These are phyloP conservation scores for Eulemur rubriventer DNA, from an alignment of 2,797 vertebrate species.

Conservation along the genomic window DNA sequence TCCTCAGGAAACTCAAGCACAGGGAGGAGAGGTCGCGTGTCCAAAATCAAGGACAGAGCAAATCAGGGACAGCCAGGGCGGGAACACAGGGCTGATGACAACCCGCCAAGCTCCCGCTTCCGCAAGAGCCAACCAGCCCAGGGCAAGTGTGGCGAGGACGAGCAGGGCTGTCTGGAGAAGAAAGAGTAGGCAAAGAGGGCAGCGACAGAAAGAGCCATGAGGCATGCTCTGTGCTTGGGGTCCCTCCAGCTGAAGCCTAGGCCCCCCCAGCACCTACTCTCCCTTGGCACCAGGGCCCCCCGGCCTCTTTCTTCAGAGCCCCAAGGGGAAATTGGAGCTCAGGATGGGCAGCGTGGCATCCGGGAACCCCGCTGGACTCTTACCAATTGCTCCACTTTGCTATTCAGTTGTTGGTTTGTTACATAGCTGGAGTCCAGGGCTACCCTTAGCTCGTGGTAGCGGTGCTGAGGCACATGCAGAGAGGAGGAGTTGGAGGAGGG, in stretches of 20 bases:
- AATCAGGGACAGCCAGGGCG: background rate
- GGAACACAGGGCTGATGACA: background rate
- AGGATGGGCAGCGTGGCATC: conserved; percentile 50
- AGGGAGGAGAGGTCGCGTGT: background rate
- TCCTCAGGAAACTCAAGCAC: background rate
- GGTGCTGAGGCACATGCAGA: conserved; percentile 96
- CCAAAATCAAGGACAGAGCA: background rate
- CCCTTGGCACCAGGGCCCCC: conserved; percentile 37
- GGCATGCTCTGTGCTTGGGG: background rate
- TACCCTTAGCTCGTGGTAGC: conserved; percentile 96
- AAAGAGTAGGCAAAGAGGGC: background rate
- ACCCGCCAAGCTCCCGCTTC: background rate
- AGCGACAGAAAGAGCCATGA: conserved; percentile 43
- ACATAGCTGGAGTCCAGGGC: conserved; percentile 97
- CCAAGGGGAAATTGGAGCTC: conserved; percentile 42
- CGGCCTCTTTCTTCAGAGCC: conserved; percentile 55
- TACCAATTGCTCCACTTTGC: conserved; percentile 98
- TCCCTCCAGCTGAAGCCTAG: conserved; percentile 34
- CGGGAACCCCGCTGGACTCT: conserved; percentile 84
- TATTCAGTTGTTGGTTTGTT: conserved; percentile 96
- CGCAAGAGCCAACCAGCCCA: background rate
- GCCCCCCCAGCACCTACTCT: background rate
- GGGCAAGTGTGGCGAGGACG: background rate
- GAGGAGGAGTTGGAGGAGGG: conserved; percentile 82
- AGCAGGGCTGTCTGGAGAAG: background rate